Conservation (phyloP, 35 echinoderm and acorn worm species). For the Lytechinus variegatus region DNA sequence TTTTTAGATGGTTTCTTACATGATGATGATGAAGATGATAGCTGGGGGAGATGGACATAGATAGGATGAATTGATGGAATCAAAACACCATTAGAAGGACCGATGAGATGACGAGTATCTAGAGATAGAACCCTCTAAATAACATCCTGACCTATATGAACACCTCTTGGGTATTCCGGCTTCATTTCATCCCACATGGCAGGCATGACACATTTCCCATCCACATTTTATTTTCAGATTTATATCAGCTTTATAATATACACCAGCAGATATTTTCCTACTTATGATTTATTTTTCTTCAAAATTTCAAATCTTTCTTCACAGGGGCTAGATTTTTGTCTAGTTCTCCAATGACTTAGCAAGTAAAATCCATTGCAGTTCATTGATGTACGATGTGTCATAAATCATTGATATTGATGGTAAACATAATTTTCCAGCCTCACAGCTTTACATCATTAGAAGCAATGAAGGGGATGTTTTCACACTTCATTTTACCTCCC, state of each 20-base stretch:
- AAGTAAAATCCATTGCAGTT: too few relatives aligned
- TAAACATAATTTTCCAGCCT: background rate
- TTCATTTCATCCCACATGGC: background rate
- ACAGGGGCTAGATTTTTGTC: background rate
- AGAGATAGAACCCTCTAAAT: background rate
- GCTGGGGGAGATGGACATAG: background rate
- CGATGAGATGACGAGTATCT: background rate
- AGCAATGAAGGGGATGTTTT: background rate
- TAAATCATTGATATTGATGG: background rate
- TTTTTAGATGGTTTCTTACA: background rate
- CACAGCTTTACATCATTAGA: background rate
- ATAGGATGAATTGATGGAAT: conserved; percentile 1
- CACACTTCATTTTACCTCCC: too few relatives aligned
- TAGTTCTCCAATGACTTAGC: background rate
- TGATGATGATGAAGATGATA: conserved; percentile 4
- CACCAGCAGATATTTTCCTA: background rate
- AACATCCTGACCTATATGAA: background rate
- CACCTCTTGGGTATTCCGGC: background rate
- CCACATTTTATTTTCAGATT: background rate
- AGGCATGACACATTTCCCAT: background rate
- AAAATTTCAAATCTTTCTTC: background rate
- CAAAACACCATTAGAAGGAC: background rate
- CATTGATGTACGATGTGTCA: background rate
- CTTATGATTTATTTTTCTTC: background rate
- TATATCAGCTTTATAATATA: background rate